phyloP scores from a whole-genome alignment of 2,888 invertebrate species.

The Agrochola circellaris region DNA sequence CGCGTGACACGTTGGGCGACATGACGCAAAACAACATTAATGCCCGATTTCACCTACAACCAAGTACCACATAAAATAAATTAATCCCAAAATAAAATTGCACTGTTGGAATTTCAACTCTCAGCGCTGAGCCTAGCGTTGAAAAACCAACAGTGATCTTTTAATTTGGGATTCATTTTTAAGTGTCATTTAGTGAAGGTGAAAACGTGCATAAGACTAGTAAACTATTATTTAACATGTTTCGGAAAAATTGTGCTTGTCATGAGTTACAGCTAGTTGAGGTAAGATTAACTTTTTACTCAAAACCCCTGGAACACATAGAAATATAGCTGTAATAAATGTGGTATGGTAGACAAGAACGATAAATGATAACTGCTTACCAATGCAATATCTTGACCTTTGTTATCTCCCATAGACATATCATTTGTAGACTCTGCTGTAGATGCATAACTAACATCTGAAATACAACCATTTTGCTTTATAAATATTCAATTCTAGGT shows the following conservation, averaged over 20 bases:
- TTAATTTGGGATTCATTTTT: too few species aligned
- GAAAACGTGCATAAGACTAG: too few species aligned
- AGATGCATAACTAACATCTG: slow-evolving; percentile 86
- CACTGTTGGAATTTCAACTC: too few species aligned
- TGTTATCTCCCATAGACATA: slow-evolving; percentile 78
- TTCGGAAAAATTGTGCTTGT: background rate
- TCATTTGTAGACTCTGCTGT: slow-evolving; percentile 85
- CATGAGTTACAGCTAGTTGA: background rate
- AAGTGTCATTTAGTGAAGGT: too few species aligned
- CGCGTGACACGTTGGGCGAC: background rate
- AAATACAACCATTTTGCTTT: slow-evolving; percentile 61
- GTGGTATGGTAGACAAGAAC: background rate
- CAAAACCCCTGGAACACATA: background rate
- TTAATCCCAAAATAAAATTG: too few species aligned
- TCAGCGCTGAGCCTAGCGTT: too few species aligned
- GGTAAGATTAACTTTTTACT: background rate
- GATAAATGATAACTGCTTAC: slow-evolving; percentile 68
- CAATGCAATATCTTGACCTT: slow-evolving; percentile 84
- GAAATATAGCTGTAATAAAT: background rate
- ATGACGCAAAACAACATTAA: background rate
- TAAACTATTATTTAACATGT: too few species aligned
- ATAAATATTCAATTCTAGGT: background rate
- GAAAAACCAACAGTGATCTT: too few species aligned
- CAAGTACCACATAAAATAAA: too few species aligned
- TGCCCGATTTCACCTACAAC: too few species aligned